These are phyloP conservation scores for Ormyrus rosae DNA, from an alignment of 2,888 invertebrate species.

Conservation along the genomic window DNA sequence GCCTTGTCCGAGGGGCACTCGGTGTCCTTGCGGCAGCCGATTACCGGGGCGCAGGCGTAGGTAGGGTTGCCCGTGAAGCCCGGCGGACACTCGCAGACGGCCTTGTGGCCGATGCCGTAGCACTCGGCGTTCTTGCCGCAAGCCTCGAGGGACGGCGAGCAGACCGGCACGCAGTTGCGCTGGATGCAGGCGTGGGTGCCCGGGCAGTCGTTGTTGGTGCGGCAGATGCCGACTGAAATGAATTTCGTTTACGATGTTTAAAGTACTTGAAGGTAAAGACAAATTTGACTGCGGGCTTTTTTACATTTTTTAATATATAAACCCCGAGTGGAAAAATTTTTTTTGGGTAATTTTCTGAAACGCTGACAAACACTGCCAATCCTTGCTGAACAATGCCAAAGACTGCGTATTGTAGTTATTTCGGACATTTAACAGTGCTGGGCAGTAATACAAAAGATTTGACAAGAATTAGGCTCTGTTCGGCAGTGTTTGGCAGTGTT, in stretches of 20 bases:
- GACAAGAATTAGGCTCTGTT: too few relatives aligned
- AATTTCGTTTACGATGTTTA: not conserved
- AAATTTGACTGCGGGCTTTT: not conserved
- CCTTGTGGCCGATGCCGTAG: conserved; percentile 86
- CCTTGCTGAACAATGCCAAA: too few relatives aligned
- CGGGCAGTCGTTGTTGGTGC: conserved; percentile 86
- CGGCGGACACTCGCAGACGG: conserved; percentile 89
- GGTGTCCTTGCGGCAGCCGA: conserved; percentile 87
- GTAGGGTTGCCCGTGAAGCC: conserved; percentile 90
- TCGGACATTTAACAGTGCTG: too few relatives aligned
- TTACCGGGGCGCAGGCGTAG: conserved; percentile 82
- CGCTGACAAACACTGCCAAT: not conserved
- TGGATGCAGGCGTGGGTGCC: conserved; percentile 90
- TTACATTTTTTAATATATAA: not conserved
- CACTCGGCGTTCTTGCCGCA: conserved; percentile 90
- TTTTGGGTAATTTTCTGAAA: not conserved
- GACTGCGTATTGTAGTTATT: too few relatives aligned
- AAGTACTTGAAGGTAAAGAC: not conserved
- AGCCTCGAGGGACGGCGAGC: conserved; percentile 81
- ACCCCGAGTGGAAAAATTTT: too few relatives aligned
- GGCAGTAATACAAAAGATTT: too few relatives aligned
- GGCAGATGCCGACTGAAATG: conserved; percentile 80
- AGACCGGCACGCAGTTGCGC: conserved; percentile 88
- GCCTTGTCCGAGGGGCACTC: conserved; percentile 90
- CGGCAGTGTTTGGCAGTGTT: too few relatives aligned